Conservation (phyloP, 2,797 vertebrate species). For the Gymnoscopelus braueri region DNA sequence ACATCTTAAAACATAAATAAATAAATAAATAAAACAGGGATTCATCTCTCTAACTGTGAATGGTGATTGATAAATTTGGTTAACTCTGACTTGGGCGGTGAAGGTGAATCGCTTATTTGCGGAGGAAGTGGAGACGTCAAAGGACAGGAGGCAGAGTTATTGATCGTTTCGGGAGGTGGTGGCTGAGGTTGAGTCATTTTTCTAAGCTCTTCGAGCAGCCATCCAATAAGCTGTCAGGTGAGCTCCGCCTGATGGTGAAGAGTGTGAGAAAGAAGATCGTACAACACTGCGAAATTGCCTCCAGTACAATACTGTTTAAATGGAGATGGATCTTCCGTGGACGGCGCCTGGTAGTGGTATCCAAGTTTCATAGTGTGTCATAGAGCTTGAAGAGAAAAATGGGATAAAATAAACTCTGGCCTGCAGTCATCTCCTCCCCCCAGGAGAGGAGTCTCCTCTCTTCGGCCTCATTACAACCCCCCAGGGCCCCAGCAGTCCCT, state of each 20-base stretch:
- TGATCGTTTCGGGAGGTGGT: constrained; percentile 55
- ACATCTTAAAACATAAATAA: constrained; percentile 17
- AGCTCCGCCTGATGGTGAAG: constrained; percentile 42
- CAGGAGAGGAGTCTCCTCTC: neutral
- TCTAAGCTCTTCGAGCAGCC: constrained; percentile 44
- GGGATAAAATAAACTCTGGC: neutral
- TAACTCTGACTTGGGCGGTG: constrained; percentile 43
- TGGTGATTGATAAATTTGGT: constrained; percentile 52
- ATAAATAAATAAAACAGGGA: too few species aligned
- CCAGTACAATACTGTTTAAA: constrained; percentile 24
- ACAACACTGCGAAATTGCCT: constrained; percentile 13
- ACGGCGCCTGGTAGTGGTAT: constrained; percentile 20
- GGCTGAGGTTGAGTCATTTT: constrained; percentile 42
- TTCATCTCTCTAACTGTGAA: constrained; percentile 38
- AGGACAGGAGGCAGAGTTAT: constrained; percentile 44
- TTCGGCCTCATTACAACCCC: constrained; percentile 53
- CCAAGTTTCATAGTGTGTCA: constrained; percentile 36
- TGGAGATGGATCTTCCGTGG: constrained; percentile 32
- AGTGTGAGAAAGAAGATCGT: constrained; percentile 29
- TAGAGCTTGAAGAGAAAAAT: constrained; percentile 45
- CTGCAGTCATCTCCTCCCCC: neutral
- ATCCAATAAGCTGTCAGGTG: constrained; percentile 47
- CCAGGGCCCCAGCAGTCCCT: constrained; percentile 42
- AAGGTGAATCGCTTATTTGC: constrained; percentile 63
- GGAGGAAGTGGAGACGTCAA: constrained; percentile 50